Evolutionary conservation across 2,888 invertebrate species (phyloP), one percentile per base, ranked within the genome.

Genomic region (Chaitophorus viminalis): DNA sequence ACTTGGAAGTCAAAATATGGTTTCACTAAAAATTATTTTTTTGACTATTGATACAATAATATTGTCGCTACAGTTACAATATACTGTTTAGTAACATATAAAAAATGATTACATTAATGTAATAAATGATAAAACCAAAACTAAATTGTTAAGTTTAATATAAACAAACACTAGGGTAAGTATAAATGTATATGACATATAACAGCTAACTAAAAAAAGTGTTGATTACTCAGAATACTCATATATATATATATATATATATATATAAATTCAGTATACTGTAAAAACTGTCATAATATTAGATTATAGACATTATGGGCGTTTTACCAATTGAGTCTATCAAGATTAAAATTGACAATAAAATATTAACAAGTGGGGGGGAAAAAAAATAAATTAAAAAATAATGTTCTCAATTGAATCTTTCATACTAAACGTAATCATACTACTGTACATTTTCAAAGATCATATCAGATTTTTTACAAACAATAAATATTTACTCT

Each of bases 71-170:
- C n/a, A 72, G 18, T 60, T 36, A 39, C 21, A 75, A 83, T 29
- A 83, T 18, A 18, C 21, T 65, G 21, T 36, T 75, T 39, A 33
- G 9, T 82, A 54, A 82, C n/a, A 54, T 74, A n/a, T 54, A 82
- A 72, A n/a, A 54, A 9, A 74, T 74, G 54, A 74, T 74, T 36
- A 83, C n/a, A 29, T 75, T 74, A 31, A 17, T n/a, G 4, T 18
- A 39, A 65, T 76, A 65, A 68, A 84, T 84, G 14, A 84, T 46
- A 75, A 11, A 84, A 31, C 17, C 39, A 75, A 33, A 72, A 36
- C 36, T 82, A 74, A 74, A 76, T 76, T 46, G 65, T n/a, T 65
- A n/a, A 84, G 65, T 84, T 65, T 76, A 76, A 84, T 76, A 76
- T 65, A 76, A 76, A 83, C 75, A 83, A 75, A 76, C 18, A 84